Percentiles rank a stretch among this genome's conserved stretches.
Conservation (phyloP, 2,113 vertebrate species). For the Chloebia gouldiae region DNA sequence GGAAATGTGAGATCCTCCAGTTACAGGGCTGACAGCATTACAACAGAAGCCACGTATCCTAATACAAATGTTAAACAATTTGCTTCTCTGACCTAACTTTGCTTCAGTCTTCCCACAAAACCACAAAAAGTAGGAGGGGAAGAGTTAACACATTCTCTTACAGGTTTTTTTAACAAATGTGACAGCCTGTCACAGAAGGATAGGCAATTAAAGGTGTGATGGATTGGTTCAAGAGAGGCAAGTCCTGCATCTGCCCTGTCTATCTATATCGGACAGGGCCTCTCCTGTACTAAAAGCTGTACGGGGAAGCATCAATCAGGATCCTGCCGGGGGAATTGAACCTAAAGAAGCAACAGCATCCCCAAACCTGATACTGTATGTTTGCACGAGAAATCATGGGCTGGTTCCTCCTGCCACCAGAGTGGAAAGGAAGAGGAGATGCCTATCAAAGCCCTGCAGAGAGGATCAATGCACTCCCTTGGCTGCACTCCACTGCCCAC, state of each 20-base stretch:
- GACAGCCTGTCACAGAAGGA: background rate
- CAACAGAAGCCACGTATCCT: background rate
- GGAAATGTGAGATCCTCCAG: background rate
- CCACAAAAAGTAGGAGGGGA: constrained; percentile 10
- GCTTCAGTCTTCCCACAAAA: constrained; percentile 44
- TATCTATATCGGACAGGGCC: background rate
- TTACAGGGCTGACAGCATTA: background rate
- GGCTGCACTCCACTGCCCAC: background rate
- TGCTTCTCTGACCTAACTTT: constrained; percentile 15
- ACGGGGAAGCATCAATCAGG: background rate
- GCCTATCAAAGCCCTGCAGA: background rate
- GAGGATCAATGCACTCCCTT: background rate
- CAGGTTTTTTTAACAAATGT: background rate
- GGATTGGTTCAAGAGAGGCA: background rate
- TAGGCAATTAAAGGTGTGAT: background rate
- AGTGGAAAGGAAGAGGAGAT: background rate
- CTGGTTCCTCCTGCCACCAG: background rate
- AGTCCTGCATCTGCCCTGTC: background rate
- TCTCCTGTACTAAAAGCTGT: background rate
- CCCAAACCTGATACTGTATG: background rate
- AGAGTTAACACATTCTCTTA: constrained; percentile 9
- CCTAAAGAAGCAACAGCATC: background rate
- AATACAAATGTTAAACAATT: background rate
- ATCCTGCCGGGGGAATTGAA: background rate
- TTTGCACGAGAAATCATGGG: fast-evolving